Evolutionary conservation across 2,888 invertebrate genomes (phyloP), one percentile per base, ranked within the genome.

Genomic region (Tricholauxania praeusta): DNA sequence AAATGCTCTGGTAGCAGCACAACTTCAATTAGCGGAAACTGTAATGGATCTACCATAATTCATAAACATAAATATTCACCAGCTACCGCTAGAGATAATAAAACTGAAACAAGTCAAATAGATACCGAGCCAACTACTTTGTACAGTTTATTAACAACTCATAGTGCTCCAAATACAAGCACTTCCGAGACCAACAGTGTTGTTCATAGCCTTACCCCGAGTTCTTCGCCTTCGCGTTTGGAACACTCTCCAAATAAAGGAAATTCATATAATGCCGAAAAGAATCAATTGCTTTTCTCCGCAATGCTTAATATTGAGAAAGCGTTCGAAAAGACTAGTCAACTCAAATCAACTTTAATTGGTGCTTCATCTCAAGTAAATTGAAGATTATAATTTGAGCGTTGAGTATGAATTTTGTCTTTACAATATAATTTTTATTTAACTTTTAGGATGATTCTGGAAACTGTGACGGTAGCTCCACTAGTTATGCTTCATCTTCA

Each of bases 361-460:
- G 52, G 22, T 39, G 32, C 7, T 8, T 15, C 69, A 52, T 76
- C 76, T 7, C 75, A 74, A 70, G 75, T 74, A 72, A 71, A 48
- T 49, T 19, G 7, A 22, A 22, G 10, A 17, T 7, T 47, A 17
- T 15, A 4, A 3, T 51, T 62, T 32, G 32, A n/a, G n/a, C n/a
- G n/a, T n/a, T n/a, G n/a, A n/a, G n/a, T n/a, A n/a, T n/a, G n/a
- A 39, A 12, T 28, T 28, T 32, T 59, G 22, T 57, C 8, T n/a
- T 32, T n/a, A 1, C 12, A 32, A 28, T 14, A 65, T 52, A 14
- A 64, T 52, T 51, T 57, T 48, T 63, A 15, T 22, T 39, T 47
- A 72, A 51, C n/a, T 74, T 73, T 39, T 75, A 84, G 78, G 82
- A 85, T 72, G 87, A 87, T 76, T 87, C 87, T n/a, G 87, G 86